Base-by-base conservation (phyloP, 2,797 vertebrate species). In the Myoxocephalus aenaeus region DNA sequence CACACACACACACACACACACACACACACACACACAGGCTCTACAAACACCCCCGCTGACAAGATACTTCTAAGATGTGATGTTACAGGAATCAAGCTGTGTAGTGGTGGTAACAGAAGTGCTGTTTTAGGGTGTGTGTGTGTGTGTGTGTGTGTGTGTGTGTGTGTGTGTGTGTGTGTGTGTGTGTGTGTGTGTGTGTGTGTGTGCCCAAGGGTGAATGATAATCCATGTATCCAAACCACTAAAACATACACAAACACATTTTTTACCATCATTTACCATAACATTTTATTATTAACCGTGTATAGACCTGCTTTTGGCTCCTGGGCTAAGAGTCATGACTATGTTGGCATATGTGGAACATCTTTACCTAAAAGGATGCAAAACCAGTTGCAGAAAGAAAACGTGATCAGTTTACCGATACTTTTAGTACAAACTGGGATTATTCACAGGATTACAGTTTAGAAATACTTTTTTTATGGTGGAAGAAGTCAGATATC, bases 1-100 rank as follows among this genome's bases (percentile, higher is more conserved):
- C 36, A 50, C 29, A 59, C 56, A 54, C 40, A 51, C 40, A 25
- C 48, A n/a, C 69, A 29, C 29, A 46, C 18, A 25, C 27, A 40
- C 38, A 51, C n/a, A 36, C 25, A 73, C 1, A 34, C 14, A 66
- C 44, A 59, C 54, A 40, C 18, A 2, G 2, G 36, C 56, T 56
- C 38, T 64, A 12, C 54, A 63, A 53, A 79, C 58, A 66, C 56
- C 65, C 46, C 27, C 12, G 0, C 50, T 18, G 18, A 73, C 73
- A 64, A 66, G 25, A 77, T 73, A 32, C 46, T 73, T 61, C 46
- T 42, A 65, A 71, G 38, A 69, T 15, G 42, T 57, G 73, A 73
- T 70, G 84, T 59, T 88, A 86, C 80, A 83, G 70, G 82, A 78
- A 72, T 67, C 81, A 69, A 40, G 71, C 74, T 69, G 61, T 65